Percentiles rank a stretch among this genome's conserved stretches.
phyloP scores from a whole-genome alignment of 1,140 invertebrate genomes.

The Sycophaga agraensis region DNA sequence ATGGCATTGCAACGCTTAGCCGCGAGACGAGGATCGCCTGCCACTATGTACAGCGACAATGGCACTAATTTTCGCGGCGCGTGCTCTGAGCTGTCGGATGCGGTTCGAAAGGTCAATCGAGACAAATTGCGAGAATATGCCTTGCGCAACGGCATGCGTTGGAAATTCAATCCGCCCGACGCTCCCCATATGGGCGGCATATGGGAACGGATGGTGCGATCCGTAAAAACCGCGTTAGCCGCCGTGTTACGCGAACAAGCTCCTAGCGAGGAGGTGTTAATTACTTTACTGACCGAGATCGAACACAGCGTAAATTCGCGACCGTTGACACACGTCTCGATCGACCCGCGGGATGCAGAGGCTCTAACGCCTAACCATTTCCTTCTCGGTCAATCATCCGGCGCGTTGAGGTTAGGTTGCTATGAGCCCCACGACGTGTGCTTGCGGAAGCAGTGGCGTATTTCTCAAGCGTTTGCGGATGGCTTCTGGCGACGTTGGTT shows the following conservation, averaged over 20 bases:
- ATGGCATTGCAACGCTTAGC: too few species aligned
- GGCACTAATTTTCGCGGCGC: too few species aligned
- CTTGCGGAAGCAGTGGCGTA: not conserved
- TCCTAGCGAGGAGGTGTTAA: not conserved
- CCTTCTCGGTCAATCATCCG: constrained; percentile 31
- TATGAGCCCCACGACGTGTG: not conserved
- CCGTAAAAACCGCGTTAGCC: not conserved
- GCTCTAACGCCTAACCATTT: constrained; percentile 40
- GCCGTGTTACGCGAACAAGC: not conserved
- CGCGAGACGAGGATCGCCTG: too few species aligned
- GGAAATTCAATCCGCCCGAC: too few species aligned
- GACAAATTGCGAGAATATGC: not conserved
- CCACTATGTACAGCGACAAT: constrained; percentile 35
- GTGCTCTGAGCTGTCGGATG: too few species aligned
- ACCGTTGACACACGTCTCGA: constrained; percentile 19
- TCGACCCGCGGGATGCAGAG: constrained; percentile 25
- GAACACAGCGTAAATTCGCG: constrained; percentile 23
- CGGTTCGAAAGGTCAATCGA: too few species aligned
- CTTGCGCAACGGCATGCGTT: too few species aligned
- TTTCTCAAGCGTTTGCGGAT: constrained; percentile 2
- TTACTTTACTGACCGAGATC: constrained; percentile 3
- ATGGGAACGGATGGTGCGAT: too few species aligned
- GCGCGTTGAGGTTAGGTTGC: not conserved
- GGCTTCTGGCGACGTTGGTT: constrained; percentile 8
- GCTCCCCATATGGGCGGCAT: too few species aligned